A percentile compares a stretch with the other conserved stretches of the same genome.
Conservation (phyloP, 2,797 vertebrate genomes). For the Ciconia nigra region DNA sequence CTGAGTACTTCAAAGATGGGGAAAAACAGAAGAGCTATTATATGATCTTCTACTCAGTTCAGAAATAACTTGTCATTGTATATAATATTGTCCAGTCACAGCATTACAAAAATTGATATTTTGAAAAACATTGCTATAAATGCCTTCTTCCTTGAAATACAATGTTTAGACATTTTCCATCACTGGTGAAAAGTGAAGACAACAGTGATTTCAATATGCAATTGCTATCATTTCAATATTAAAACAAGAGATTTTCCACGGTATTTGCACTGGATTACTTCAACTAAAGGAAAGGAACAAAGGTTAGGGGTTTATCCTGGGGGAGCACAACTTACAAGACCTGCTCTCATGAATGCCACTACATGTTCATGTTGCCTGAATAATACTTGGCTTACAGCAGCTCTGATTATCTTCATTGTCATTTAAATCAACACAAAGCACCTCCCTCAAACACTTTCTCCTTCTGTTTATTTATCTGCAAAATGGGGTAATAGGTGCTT, state of each 20-base stretch:
- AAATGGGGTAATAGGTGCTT: not conserved
- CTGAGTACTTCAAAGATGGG: slow-evolving; percentile 10
- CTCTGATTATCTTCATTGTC: not conserved
- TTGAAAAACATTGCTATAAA: not conserved
- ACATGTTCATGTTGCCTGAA: not conserved
- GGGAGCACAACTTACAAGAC: not conserved
- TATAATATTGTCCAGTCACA: not conserved
- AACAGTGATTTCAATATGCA: not conserved
- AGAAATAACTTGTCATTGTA: slow-evolving; percentile 1
- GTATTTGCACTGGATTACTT: not conserved
- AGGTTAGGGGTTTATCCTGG: not conserved
- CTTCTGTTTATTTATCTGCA: not conserved
- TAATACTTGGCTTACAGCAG: not conserved
- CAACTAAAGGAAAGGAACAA: not conserved
- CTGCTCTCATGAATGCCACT: not conserved
- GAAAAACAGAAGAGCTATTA: slow-evolving; percentile 24
- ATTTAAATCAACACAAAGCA: not conserved
- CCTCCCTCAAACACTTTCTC: not conserved
- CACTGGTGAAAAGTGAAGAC: not conserved
- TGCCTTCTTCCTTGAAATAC: not conserved
- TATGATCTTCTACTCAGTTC: slow-evolving; percentile 3
- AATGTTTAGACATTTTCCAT: not conserved
- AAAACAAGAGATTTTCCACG: not conserved
- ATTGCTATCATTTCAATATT: not conserved
- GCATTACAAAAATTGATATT: not conserved